These are phyloP conservation scores for Phasianus colchicus DNA, from an alignment of 2,113 vertebrate species.

Conservation along the genomic window DNA sequence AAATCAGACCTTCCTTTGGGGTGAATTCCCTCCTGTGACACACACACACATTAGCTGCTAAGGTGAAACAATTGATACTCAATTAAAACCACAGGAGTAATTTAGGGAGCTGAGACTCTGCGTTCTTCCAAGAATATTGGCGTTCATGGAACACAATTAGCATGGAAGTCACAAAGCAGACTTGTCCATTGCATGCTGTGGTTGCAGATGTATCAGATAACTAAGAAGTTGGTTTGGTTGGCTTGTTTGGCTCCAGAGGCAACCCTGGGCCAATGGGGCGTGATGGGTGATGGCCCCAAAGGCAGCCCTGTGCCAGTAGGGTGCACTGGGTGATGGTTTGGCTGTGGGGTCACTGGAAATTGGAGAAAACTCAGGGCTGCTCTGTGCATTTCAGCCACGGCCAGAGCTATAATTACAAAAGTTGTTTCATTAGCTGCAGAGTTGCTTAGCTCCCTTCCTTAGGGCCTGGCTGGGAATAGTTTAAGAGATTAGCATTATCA, in stretches of 20 bases:
- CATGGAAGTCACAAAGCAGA: neutral
- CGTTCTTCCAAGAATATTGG: neutral
- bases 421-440: conserved; percentile 58
- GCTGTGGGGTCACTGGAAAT: conserved; percentile 20
- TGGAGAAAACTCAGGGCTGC: conserved; percentile 1
- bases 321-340: neutral
- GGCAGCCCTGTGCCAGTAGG: neutral
- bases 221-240: neutral
- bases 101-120: neutral
- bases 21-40: neutral
- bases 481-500: conserved; percentile 7
- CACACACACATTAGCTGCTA: neutral
- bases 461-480: conserved; percentile 11
- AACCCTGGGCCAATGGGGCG: neutral
- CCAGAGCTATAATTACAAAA: conserved; percentile 62
- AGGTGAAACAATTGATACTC: neutral
- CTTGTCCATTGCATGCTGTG: neutral
- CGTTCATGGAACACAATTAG: neutral
- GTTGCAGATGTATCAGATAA: neutral
- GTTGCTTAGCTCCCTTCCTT: conserved; percentile 31
- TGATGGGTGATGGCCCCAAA: too few relatives aligned
- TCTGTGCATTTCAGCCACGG: conserved; percentile 7
- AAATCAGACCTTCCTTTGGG: neutral
- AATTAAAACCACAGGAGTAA: neutral
- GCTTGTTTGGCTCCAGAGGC: neutral